These are phyloP conservation scores for Maconellicoccus hirsutus DNA, from an alignment of 1,140 invertebrate species.

Conservation along the genomic window DNA sequence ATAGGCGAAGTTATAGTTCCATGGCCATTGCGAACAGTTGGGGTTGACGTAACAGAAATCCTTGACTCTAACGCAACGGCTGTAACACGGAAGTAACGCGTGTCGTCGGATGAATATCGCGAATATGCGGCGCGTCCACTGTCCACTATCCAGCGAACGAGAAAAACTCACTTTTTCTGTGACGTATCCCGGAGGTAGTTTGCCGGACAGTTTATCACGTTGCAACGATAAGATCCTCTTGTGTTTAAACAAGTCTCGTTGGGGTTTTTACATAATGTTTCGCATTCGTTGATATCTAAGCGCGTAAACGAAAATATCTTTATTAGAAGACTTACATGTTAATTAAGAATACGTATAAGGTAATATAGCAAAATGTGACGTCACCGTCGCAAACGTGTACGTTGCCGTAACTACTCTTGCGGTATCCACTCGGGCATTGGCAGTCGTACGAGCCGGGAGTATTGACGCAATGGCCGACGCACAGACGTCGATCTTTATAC, in stretches of 20 bases:
- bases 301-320: too few species aligned
- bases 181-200: not conserved
- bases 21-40: slow-evolving; percentile 59
- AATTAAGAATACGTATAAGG: too few species aligned
- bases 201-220: not conserved
- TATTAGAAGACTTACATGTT: too few species aligned
- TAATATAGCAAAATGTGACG: not conserved
- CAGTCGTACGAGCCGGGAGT: slow-evolving; percentile 76
- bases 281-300: slow-evolving; percentile 12
- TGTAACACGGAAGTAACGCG: too few species aligned
- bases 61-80: slow-evolving; percentile 63
- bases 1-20: slow-evolving; percentile 80
- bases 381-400: slow-evolving; percentile 69
- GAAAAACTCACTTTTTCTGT: not conserved
- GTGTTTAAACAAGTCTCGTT: not conserved
- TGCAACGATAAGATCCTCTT: slow-evolving; percentile 10
- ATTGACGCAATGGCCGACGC: slow-evolving; percentile 78
- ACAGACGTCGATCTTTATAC: slow-evolving; percentile 54
- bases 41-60: slow-evolving; percentile 49
- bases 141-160: too few species aligned
- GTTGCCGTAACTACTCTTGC: slow-evolving; percentile 49
- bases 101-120: slow-evolving; percentile 12
- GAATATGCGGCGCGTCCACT: not conserved
- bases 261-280: not conserved
- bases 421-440: slow-evolving; percentile 74